Evolutionary conservation across 2,888 invertebrate species (phyloP), one percentile per base, ranked within the genome.

Genomic region (Steinernema scapterisci): DNA sequence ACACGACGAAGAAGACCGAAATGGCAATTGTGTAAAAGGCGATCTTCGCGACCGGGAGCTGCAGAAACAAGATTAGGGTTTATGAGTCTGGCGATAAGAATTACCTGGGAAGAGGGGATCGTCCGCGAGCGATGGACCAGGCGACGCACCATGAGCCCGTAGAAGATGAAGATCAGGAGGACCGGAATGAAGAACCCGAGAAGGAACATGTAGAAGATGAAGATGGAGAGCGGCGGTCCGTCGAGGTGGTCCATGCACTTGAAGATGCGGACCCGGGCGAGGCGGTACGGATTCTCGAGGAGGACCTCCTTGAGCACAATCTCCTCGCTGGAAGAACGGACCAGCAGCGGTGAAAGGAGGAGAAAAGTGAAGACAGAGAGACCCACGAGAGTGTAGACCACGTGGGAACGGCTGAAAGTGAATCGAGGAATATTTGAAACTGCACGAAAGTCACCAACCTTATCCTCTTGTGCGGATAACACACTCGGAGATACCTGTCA

Each of bases 401-500:
- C 77, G 27, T 73, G 71, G 6, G 74, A 25, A 16, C 81, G 75
- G 31, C 73, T 77, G 7, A 71, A 75, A 7, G 27, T n/a, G n/a
- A 27, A 21, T 75, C 43, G 23, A 70, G 56, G 7, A 16, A 25
- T 54, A 21, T 38, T n/a, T n/a, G n/a, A n/a, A n/a, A n/a, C n/a
- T n/a, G n/a, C n/a, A n/a, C n/a, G 38, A 38, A 38, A 38, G 9
- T 38, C 9, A 9, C 38, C 38, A 44, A 72, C 77, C 70, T 74
- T 16, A 72, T 80, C 95, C 95, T 74, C 56, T 76, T 76, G 75
- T 81, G 79, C 1, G 81, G 81, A 54, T 76, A 80, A 84, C 95
- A 95, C 0, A 95, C 95, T 0, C 95, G 95, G 56, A 95, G 72
- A 72, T 76, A 82, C 23, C 82, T 77, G 70, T 82, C 82, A 63